Conservation (phyloP, 2,888 invertebrate species). For the Heteromyza rotundicornis region DNA sequence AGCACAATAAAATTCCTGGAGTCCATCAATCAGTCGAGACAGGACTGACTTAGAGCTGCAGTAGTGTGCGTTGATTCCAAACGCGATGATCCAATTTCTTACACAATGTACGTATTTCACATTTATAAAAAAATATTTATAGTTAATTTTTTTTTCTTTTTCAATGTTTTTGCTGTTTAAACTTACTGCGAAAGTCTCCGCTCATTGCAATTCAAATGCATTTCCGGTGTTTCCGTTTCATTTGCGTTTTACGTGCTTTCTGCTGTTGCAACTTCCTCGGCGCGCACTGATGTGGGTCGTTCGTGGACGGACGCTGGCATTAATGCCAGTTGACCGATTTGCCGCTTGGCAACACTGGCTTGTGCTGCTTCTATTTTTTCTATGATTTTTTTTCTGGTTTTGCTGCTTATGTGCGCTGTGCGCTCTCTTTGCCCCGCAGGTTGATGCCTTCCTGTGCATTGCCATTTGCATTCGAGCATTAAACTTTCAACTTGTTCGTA, state of each 20-base stretch:
- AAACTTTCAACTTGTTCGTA: slow-evolving; percentile 2
- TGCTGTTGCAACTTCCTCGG: background rate
- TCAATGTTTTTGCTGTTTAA: background rate
- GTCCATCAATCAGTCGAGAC: no score
- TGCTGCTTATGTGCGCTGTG: no score
- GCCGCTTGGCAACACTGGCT: background rate
- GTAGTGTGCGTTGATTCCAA: no score
- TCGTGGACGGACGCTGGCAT: background rate
- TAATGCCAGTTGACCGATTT: slow-evolving; percentile 2
- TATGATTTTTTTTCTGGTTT: no score
- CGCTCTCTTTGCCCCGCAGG: background rate
- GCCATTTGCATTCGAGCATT: slow-evolving; percentile 2
- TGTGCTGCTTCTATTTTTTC: no score
- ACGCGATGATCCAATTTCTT: no score
- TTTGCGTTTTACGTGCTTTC: background rate
- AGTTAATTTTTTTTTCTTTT: background rate
- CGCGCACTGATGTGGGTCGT: background rate
- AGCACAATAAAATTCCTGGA: no score
- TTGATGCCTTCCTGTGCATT: background rate
- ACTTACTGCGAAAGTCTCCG: background rate
- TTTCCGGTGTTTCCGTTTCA: background rate
- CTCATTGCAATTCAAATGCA: slow-evolving; percentile 9
- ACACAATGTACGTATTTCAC: no score
- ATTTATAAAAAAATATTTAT: no score
- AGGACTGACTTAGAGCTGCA: no score